Conservation (phyloP, 2,797 vertebrate species). For the Sebastiscus albofasciatus region DNA sequence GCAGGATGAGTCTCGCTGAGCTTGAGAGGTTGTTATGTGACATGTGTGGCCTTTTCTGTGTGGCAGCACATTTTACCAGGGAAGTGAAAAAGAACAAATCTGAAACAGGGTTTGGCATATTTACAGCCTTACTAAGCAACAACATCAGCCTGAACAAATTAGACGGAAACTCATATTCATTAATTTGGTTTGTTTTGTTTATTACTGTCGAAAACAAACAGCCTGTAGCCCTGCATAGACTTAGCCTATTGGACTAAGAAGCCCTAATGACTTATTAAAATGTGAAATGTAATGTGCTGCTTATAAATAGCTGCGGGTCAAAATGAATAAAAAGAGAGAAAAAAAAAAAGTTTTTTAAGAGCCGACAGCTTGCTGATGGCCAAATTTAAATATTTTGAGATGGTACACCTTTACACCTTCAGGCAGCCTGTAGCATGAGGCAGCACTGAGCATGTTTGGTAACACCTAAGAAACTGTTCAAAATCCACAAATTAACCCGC, state of each 20-base stretch:
- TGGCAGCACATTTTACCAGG: background rate
- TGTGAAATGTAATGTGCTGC: background rate
- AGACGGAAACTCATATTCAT: conserved; percentile 1
- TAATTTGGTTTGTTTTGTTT: conserved; percentile 23
- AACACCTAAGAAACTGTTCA: background rate
- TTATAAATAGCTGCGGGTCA: conserved; percentile 31
- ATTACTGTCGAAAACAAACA: conserved; percentile 30
- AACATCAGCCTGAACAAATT: background rate
- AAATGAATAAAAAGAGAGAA: background rate
- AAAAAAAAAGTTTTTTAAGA: background rate
- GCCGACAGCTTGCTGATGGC: conserved; percentile 11
- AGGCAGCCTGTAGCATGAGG: background rate
- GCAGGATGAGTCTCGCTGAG: background rate
- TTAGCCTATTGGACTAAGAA: conserved; percentile 21
- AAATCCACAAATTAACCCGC: background rate
- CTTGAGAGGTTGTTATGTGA: background rate
- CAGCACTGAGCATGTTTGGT: background rate
- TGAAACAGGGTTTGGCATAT: background rate
- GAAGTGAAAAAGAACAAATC: conserved; percentile 5
- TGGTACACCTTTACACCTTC: background rate
- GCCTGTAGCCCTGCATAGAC: background rate
- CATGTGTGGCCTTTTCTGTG: background rate
- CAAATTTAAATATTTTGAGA: conserved; percentile 11
- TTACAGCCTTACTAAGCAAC: background rate
- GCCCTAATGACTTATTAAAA: conserved; percentile 18